phyloP scores from a whole-genome alignment of 2,888 invertebrate genomes.

The Elgonia sp. region DNA sequence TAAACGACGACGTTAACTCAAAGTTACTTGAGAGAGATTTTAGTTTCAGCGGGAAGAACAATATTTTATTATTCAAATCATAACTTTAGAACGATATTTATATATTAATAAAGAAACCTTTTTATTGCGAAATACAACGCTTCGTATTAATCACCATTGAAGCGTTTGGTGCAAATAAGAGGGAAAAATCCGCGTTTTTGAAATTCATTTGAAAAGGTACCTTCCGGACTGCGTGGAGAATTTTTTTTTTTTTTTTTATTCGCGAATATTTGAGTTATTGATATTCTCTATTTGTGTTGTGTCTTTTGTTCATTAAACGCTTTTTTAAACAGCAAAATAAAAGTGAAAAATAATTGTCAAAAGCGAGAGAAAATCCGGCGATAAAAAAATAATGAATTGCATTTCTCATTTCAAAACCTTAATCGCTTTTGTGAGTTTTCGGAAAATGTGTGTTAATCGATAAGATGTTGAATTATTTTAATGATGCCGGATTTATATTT shows the following conservation, averaged over 20 bases:
- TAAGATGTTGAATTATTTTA: conserved; percentile 46
- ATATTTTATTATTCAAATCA: conserved; percentile 48
- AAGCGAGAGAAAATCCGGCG: neutral
- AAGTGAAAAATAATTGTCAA: conserved; percentile 15
- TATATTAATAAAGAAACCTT: conserved; percentile 49
- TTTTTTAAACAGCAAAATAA: conserved; percentile 21
- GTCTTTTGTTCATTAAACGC: conserved; percentile 47
- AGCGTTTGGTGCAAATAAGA: conserved; percentile 10
- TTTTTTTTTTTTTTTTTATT: conserved; percentile 28
- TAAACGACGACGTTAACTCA: conserved; percentile 52
- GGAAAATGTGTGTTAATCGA: conserved; percentile 37
- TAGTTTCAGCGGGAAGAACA: conserved; percentile 16
- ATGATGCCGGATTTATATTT: conserved; percentile 33
- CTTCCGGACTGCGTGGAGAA: conserved; percentile 13
- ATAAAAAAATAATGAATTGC: conserved; percentile 52
- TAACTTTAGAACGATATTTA: conserved; percentile 25
- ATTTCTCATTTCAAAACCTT: conserved; percentile 20
- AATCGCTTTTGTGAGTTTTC: conserved; percentile 34
- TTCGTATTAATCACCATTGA: conserved; percentile 43
- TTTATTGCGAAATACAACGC: conserved; percentile 27
- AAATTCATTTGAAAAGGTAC: conserved; percentile 41
- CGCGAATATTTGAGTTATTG: conserved; percentile 57
- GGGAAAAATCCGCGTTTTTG: conserved; percentile 13
- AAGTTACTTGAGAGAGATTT: conserved; percentile 37
- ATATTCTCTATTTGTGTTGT: conserved; percentile 46